Percentiles rank a stretch among this genome's conserved stretches.
phyloP scores from a whole-genome alignment of 2,113 vertebrate species.

The Ochotona princeps region DNA sequence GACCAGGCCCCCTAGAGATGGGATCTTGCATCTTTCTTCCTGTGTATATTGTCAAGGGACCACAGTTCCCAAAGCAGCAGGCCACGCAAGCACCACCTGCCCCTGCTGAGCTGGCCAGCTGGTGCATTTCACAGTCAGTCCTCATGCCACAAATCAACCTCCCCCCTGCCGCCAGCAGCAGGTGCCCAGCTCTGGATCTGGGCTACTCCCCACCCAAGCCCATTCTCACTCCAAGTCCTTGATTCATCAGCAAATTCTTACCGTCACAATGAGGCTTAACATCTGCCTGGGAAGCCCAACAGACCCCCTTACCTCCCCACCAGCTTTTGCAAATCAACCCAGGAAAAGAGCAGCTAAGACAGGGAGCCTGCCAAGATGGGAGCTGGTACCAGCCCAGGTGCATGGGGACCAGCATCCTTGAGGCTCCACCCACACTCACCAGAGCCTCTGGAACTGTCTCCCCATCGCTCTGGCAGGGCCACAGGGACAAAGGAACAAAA shows the following conservation, averaged over 20 bases:
- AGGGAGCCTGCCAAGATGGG: neutral
- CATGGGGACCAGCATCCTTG: neutral
- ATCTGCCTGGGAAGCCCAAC: neutral
- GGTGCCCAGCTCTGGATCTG: neutral
- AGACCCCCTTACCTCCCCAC: no score
- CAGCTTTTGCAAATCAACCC: neutral
- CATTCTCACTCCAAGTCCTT: neutral
- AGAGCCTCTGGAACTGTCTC: neutral
- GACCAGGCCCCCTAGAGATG: neutral
- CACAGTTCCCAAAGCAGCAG: neutral
- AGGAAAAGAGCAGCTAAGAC: neutral
- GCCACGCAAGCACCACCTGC: neutral
- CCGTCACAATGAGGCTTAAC: neutral
- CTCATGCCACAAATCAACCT: neutral
- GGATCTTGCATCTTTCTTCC: neutral
- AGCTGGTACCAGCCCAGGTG: neutral
- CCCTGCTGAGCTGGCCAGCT: neutral
- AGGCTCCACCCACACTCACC: neutral
- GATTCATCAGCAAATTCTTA: neutral
- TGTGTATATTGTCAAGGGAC: neutral
- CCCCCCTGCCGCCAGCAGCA: neutral
- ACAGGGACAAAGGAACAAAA: conserved; percentile 78
- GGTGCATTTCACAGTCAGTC: neutral
- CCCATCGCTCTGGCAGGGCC: conserved; percentile 74
- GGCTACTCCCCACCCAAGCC: neutral